These are phyloP conservation scores for Microtus ochrogaster DNA, from an alignment of 2,113 vertebrate species.

Conservation along the genomic window DNA sequence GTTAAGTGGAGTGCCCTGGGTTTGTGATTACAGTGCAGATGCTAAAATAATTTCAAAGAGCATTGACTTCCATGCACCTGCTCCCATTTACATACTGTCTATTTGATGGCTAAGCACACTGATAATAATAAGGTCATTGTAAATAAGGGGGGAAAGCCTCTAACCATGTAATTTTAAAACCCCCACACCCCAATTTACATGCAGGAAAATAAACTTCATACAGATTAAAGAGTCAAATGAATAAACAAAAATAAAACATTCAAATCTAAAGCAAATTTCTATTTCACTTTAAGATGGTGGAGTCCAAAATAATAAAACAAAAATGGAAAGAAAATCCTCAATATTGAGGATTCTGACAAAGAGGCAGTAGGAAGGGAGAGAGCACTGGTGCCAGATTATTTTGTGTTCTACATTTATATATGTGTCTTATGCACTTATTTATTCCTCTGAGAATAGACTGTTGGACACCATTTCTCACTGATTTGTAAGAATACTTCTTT, in stretches of 20 bases:
- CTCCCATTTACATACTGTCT: conserved; percentile 53
- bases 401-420: neutral
- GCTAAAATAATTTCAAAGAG: conserved; percentile 52
- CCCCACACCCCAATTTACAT: conserved; percentile 17
- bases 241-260: conserved; percentile 21
- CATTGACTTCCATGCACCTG: neutral
- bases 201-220: conserved; percentile 42
- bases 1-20: conserved; percentile 23
- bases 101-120: conserved; percentile 29
- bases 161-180: conserved; percentile 52
- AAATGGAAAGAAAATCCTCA: neutral
- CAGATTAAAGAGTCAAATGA: conserved; percentile 20
- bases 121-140: conserved; percentile 46
- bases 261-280: neutral
- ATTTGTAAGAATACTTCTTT: conserved; percentile 52
- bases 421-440: neutral
- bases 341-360: neutral
- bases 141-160: conserved; percentile 24
- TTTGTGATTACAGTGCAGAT: conserved; percentile 20
- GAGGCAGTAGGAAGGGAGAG: neutral
- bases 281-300: neutral
- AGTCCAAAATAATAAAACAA: neutral
- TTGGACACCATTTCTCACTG: conserved; percentile 26
- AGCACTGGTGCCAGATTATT: neutral
- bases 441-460: neutral